Evolutionary conservation across 2,113 vertebrate genomes (phyloP), one percentile per base, ranked within the genome.

Genomic region (Dipodomys merriami): DNA sequence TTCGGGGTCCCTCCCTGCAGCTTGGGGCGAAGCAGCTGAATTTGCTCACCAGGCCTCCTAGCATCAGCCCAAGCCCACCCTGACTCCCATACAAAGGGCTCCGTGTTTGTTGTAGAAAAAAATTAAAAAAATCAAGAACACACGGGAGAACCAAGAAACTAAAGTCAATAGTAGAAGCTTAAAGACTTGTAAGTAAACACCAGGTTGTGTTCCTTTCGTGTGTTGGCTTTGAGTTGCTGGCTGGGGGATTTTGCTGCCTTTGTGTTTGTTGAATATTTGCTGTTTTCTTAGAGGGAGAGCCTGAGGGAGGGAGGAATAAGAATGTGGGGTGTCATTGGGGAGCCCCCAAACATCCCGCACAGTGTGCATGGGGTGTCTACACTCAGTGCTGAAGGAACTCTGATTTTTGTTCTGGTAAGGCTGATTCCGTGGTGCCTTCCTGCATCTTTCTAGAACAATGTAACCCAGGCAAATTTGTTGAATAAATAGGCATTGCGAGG

Each of bases 151-250:
- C 81, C 69, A 35, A 74, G 89, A 53, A 91, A 39, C 86, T 18
- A 35, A 73, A n/a, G 92, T 94, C 81, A 76, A 53, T 60, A 84
- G 30, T 23, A 83, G 84, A 64, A 94, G 80, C 84, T 76, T 96
- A 92, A 91, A 85, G 84, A 74, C 81, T 81, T 53, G 95, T 96
- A 83, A 97, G 97, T 93, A 96, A 83, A 74, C 64, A 27, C 15
- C 30, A 25, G 68, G 79, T 46, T 57, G 91, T 35, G 72, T 46
- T 83, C 88, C 73, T 76, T 83, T 60, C 49, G 23, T 20, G 44
- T 83, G 62, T 76, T 92, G 83, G 90, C 88, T 88, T 33, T 39
- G 83, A 20, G 25, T 46, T 72, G 77, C 33, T 94, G 33, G 74
- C 88, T 79, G 62, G 71, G 87, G 57, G 67, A 33, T 86, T 67